phyloP scores from a whole-genome alignment of 2,888 invertebrate genomes.

The Lamellibrachia columna region DNA sequence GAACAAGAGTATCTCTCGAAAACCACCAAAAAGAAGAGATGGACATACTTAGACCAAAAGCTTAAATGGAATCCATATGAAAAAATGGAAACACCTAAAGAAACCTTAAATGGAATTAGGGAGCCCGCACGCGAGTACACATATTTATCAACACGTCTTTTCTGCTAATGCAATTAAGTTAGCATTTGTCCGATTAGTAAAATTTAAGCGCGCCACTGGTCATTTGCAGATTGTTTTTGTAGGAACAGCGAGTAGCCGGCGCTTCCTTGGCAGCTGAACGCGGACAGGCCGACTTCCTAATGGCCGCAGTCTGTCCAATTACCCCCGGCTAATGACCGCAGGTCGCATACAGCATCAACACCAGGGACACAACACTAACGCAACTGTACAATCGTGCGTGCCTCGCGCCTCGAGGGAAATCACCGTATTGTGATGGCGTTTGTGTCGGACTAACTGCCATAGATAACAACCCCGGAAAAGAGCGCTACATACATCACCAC shows the following conservation, averaged over 20 bases:
- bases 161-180: background rate
- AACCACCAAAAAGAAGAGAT: background rate
- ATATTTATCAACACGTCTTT: background rate
- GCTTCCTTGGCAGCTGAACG: background rate
- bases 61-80: no score
- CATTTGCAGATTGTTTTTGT: background rate
- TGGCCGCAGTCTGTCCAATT: conserved; percentile 6
- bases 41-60: no score
- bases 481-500: background rate
- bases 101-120: no score
- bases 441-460: background rate
- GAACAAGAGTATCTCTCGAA: background rate
- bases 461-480: background rate
- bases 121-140: background rate
- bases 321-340: background rate
- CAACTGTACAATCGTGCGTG: background rate
- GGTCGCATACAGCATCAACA: background rate
- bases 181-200: background rate
- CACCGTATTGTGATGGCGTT: background rate
- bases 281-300: background rate
- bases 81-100: no score
- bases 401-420: background rate
- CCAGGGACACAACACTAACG: background rate
- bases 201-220: background rate
- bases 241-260: background rate